Base-by-base conservation (phyloP, 2,113 vertebrate genomes). In the Pontoporia blainvillei region DNA sequence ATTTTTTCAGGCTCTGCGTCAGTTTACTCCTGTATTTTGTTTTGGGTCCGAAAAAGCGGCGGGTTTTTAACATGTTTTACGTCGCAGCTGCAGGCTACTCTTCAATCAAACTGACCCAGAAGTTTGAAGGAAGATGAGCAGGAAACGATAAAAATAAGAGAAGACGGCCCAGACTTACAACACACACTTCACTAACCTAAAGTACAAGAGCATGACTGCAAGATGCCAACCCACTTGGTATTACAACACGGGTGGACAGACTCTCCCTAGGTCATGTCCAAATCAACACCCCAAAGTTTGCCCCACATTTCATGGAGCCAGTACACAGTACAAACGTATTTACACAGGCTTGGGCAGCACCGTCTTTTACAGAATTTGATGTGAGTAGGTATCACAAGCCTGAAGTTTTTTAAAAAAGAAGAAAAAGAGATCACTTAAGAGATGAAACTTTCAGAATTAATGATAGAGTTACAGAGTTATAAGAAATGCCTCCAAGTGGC, bases 201-300 rank as follows among this genome's bases (percentile, higher is more conserved):
- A 49, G 27, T 8, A 29, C 13, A 34, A 61, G 23, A 31, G 44
- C 59, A 27, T 0, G 0, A 1, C 3, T 9, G 41, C 3, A 3
- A 46, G 44, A 49, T 23, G 25, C 12, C 8, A 0, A 1, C 25
- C 41, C 34, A 20, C 54, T 9, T 49, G 20, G 44, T 25, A 3
- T 3, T 57, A 57, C 54, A 21, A 2, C 54, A 21, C 0, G 20
- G 54, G 18, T 20, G 54, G 54, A 57, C 20, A 8, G 18, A 21
- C 54, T 13, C 2, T 21, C 46, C 10, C 66, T 1, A 57, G 39
- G 2, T 9, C 62, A 21, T 1, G 1, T 1, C 15, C n/a, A 72
- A 29, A 44, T 2, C 29, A 9, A 31, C 11, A 17, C 9, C 39
- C 41, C 14, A 4, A 8, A 79, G 39, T 23, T 27, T 64, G 62